A percentile compares a stretch with the other conserved stretches of the same genome.
phyloP scores from a whole-genome alignment of 2,888 invertebrate species.

The Nemapogon koenigi region DNA sequence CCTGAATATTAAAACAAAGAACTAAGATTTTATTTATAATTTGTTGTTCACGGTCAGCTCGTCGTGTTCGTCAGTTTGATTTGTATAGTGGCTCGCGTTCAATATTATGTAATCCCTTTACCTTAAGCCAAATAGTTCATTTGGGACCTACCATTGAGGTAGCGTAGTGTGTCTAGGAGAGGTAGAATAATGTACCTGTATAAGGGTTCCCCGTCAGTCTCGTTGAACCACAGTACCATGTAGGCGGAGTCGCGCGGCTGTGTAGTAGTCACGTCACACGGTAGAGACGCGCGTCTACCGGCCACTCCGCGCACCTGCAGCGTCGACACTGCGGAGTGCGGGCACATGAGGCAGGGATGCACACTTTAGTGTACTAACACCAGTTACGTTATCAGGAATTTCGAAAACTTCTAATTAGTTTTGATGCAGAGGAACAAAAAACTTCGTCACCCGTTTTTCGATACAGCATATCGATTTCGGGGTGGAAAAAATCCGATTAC shows the following conservation, averaged over 20 bases:
- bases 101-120: too few species aligned
- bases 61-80: background rate
- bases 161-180: background rate
- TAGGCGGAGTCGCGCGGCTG: conserved; percentile 79
- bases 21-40: too few species aligned
- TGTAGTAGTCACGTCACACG: conserved; percentile 83
- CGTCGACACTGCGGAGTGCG: conserved; percentile 77
- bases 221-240: conserved; percentile 91
- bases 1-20: too few species aligned
- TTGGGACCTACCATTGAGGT: too few species aligned
- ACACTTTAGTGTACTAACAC: background rate
- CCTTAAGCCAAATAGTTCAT: too few species aligned
- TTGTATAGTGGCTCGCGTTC: background rate
- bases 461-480: too few species aligned
- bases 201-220: conserved; percentile 80
- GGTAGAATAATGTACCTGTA: conserved; percentile 71
- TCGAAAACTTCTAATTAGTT: too few species aligned
- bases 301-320: conserved; percentile 81
- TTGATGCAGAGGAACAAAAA: too few species aligned
- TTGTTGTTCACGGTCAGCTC: background rate
- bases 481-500: too few species aligned
- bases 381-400: too few species aligned
- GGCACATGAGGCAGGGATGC: background rate
- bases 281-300: conserved; percentile 82
- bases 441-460: too few species aligned